Evolutionary conservation across 2,113 vertebrate genomes (phyloP).

Genomic region (Ivindomyrus marchei): DNA sequence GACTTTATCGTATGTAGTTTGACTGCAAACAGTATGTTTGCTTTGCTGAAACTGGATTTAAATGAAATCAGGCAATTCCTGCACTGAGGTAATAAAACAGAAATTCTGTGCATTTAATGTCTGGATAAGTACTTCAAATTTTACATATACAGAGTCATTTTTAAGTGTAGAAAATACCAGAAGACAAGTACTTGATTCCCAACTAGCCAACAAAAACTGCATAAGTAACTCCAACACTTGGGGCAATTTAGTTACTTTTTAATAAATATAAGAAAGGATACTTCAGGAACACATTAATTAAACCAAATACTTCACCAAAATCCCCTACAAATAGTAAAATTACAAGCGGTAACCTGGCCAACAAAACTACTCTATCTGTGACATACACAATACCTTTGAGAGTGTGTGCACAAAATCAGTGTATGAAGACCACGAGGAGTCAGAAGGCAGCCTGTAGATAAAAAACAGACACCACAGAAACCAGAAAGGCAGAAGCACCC

Average conservation of each 20-base stretch:
- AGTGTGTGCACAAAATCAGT: slow-evolving; percentile 40
- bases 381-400: slow-evolving; percentile 50
- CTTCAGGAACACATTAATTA: not conserved
- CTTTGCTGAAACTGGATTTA: not conserved
- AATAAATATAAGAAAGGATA: not conserved
- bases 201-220: not conserved
- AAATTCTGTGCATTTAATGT: not conserved
- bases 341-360: slow-evolving; percentile 26
- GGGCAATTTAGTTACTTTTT: not conserved
- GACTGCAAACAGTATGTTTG: not conserved
- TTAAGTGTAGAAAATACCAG: not conserved
- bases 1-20: not conserved
- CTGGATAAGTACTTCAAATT: not conserved
- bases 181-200: not conserved
- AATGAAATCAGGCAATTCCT: not conserved
- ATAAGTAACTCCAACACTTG: not conserved
- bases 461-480: slow-evolving; percentile 45
- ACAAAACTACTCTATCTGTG: slow-evolving; percentile 30
- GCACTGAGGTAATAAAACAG: not conserved
- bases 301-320: not conserved
- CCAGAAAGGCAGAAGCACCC: slow-evolving; percentile 48
- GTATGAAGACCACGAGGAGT: slow-evolving; percentile 56
- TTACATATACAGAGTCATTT: not conserved
- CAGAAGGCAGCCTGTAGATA: slow-evolving; percentile 69
- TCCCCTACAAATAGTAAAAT: not conserved